phyloP scores from a whole-genome alignment of 2,113 vertebrate genomes.

The Lycaon pictus region DNA sequence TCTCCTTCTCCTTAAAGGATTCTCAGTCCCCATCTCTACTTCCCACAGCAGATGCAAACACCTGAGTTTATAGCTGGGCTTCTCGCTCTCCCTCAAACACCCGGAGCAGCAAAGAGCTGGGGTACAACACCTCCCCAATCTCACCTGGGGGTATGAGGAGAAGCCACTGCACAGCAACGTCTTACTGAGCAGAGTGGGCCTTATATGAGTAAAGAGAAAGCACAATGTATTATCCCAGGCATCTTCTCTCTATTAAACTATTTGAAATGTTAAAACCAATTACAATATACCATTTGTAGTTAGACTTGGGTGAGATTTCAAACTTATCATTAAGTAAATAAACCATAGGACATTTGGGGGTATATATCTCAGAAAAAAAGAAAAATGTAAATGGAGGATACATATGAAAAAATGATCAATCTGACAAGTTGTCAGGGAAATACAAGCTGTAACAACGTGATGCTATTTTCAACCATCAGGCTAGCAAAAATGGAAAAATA shows the following conservation, averaged over 20 bases:
- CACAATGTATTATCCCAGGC: background rate
- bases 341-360: background rate
- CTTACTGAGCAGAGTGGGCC: background rate
- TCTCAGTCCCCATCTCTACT: background rate
- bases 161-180: background rate
- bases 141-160: background rate
- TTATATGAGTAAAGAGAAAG: background rate
- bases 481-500: background rate
- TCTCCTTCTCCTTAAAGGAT: background rate
- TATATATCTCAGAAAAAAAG: background rate
- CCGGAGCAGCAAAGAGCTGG: background rate
- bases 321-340: background rate
- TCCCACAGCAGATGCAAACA: background rate
- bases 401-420: background rate
- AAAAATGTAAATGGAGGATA: background rate
- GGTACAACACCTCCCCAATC: background rate
- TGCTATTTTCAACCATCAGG: background rate
- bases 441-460: background rate
- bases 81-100: background rate
- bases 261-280: background rate
- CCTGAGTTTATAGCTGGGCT: background rate
- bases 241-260: background rate
- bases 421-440: background rate
- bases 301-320: background rate
- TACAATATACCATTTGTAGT: background rate